These are phyloP conservation scores for Zosterops pallidus DNA, from an alignment of 2,113 vertebrate genomes.

Conservation along the genomic window DNA sequence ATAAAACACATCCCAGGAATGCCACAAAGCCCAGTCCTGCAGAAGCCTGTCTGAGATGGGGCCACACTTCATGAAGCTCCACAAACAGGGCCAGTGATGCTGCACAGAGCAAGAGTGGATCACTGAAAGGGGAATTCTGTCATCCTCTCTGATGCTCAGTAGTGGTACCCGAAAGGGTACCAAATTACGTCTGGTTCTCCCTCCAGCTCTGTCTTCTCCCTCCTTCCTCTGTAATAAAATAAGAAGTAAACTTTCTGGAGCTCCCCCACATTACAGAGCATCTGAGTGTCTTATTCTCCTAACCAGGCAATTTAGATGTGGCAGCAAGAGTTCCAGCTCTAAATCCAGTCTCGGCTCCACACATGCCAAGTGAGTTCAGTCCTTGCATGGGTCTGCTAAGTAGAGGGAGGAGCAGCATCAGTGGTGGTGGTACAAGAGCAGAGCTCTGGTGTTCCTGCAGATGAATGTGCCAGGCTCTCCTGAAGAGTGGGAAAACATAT, in stretches of 20 bases:
- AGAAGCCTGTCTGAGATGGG: background rate
- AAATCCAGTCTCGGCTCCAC: background rate
- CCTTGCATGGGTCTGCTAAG: fast-evolving
- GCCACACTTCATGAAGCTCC: background rate
- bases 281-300: background rate
- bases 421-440: background rate
- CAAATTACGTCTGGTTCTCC: fast-evolving
- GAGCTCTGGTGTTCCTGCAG: background rate
- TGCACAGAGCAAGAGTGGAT: background rate
- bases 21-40: background rate
- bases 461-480: no score
- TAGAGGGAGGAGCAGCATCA: background rate
- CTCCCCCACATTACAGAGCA: background rate
- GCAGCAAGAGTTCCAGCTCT: background rate
- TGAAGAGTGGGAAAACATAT: background rate
- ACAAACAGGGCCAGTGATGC: background rate
- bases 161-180: fast-evolving
- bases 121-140: background rate
- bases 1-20: background rate
- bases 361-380: fast-evolving
- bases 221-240: background rate
- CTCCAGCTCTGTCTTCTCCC: background rate
- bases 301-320: background rate
- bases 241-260: background rate
- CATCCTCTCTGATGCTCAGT: background rate